phyloP scores from a whole-genome alignment of 2,113 vertebrate genomes.

The Oreochromis spilurus region DNA sequence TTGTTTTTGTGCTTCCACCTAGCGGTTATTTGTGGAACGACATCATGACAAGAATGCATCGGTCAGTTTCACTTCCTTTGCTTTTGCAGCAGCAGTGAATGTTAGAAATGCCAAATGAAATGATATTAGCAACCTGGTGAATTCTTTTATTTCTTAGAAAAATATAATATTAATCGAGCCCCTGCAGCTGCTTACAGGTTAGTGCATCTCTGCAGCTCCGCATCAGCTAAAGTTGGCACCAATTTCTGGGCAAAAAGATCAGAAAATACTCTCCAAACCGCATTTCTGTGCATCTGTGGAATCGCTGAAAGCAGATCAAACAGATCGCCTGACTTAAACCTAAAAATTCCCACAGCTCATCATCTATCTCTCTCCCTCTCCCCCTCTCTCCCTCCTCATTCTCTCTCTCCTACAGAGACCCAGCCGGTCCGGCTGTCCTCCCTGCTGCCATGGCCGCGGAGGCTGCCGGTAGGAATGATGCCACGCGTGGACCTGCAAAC shows the following conservation, averaged over 20 bases:
- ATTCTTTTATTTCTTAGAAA: background rate
- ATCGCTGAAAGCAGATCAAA: background rate
- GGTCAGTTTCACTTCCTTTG: background rate
- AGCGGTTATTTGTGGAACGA: background rate
- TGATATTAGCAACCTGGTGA: background rate
- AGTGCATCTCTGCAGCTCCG: background rate
- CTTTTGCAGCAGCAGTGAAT: background rate
- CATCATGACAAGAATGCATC: background rate
- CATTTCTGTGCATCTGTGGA: background rate
- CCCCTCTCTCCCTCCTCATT: background rate
- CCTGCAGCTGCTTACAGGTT: background rate
- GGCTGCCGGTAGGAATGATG: constrained; percentile 33
- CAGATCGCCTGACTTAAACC: background rate
- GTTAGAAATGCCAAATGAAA: rapidly evolving
- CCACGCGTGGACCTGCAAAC: constrained; percentile 1
- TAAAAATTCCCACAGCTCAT: background rate
- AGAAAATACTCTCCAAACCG: background rate
- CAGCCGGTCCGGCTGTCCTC: background rate
- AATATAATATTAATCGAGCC: background rate
- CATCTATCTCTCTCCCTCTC: background rate
- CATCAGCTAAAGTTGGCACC: background rate
- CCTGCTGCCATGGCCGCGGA: constrained; percentile 54
- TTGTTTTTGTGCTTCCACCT: background rate
- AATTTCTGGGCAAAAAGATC: background rate
- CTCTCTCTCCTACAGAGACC: background rate